phyloP scores from a whole-genome alignment of 2,113 vertebrate genomes.

The Oreochromis niloticus region DNA sequence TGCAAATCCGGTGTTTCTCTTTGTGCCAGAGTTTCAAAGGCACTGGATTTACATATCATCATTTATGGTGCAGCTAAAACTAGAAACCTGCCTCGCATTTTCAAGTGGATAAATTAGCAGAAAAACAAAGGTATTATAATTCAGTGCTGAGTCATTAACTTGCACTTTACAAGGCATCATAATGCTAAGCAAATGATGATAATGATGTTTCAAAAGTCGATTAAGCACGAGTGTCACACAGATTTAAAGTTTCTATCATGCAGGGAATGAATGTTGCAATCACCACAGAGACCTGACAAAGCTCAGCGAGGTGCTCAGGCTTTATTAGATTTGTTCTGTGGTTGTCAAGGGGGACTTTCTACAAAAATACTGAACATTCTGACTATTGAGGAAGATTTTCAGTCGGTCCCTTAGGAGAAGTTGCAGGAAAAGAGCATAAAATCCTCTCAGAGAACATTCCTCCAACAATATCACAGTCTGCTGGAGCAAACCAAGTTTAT shows the following conservation, averaged over 20 bases:
- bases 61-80: neutral
- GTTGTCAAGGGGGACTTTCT: slow-evolving; percentile 32
- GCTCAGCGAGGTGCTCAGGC: slow-evolving; percentile 48
- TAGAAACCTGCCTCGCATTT: neutral
- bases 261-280: neutral
- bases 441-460: slow-evolving; percentile 37
- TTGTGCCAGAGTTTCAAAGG: neutral
- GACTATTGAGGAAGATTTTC: slow-evolving; percentile 25
- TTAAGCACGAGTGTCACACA: neutral
- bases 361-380: slow-evolving; percentile 23
- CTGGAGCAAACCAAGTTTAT: slow-evolving; percentile 34
- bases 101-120: neutral
- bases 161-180: neutral
- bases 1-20: slow-evolving; percentile 9
- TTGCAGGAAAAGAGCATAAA: slow-evolving; percentile 55
- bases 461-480: slow-evolving; percentile 49
- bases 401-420: slow-evolving; percentile 39
- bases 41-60: neutral
- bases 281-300: slow-evolving; percentile 30
- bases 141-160: neutral
- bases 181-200: neutral
- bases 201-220: neutral
- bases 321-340: slow-evolving; percentile 62
- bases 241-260: neutral
- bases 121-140: neutral